A percentile compares a stretch with the other conserved stretches of the same genome.
Evolutionary conservation across 2,888 invertebrate species (phyloP).

Genomic region (Tricholauxania praeusta): DNA sequence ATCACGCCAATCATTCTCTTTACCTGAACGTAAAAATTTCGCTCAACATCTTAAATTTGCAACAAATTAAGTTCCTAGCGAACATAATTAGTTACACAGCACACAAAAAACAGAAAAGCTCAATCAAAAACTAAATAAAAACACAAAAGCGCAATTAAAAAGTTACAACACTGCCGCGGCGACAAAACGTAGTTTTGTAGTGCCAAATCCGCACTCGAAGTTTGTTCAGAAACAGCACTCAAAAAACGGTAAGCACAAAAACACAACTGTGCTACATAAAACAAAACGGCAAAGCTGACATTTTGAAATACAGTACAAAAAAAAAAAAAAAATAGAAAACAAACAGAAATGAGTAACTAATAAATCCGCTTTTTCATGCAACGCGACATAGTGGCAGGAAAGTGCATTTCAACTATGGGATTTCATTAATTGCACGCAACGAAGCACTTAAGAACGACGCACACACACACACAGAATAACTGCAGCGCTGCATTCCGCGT

Average conservation of each 20-base stretch:
- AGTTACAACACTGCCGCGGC: background rate
- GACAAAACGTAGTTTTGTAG: constrained; percentile 3
- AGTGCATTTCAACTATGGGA: background rate
- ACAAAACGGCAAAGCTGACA: background rate
- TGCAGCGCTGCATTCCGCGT: no score
- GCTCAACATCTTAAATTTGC: background rate
- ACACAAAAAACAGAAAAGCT: background rate
- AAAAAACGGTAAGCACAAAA: background rate
- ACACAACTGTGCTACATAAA: background rate
- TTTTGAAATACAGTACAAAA: background rate
- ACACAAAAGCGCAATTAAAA: background rate
- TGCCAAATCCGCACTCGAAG: background rate
- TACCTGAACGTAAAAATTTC: background rate
- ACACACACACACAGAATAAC: no score
- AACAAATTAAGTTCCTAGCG: background rate
- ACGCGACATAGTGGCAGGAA: background rate
- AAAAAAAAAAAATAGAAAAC: background rate
- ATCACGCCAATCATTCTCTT: no score
- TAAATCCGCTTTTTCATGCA: background rate
- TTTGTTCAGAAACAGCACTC: background rate
- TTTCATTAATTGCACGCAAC: constrained; percentile 5
- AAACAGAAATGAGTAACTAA: background rate
- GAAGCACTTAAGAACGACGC: background rate
- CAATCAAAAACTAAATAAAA: background rate
- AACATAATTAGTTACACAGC: background rate